phyloP scores from a whole-genome alignment of 2,888 invertebrate genomes.

The Amphipoea lucens region DNA sequence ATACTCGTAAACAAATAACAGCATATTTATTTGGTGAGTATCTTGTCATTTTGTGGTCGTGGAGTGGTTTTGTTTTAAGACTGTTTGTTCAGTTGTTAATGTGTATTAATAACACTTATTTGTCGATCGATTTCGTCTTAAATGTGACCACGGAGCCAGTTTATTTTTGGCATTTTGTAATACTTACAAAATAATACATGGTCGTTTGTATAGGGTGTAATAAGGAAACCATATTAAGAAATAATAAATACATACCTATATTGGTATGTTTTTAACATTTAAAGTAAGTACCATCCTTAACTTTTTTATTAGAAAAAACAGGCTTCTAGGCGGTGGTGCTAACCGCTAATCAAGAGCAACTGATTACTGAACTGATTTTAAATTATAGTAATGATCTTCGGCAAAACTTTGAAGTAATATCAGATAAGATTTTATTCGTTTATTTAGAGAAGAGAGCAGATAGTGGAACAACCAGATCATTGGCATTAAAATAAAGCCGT shows the following conservation, averaged over 20 bases:
- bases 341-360: neutral
- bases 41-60: conserved; percentile 58
- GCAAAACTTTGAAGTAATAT: conserved; percentile 11
- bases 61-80: conserved; percentile 1
- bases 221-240: conserved; percentile 9
- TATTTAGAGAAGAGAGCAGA: neutral
- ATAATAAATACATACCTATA: neutral
- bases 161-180: conserved; percentile 4
- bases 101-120: conserved; percentile 31
- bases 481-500: conserved; percentile 7
- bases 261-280: neutral
- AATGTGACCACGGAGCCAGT: conserved; percentile 4
- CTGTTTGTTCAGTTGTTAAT: conserved; percentile 22
- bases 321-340: neutral
- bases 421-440: neutral
- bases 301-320: neutral
- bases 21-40: conserved; percentile 43
- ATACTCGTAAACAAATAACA: conserved; percentile 54
- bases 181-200: neutral
- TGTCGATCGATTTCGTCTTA: neutral
- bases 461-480: neutral
- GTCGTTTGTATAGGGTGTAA: neutral
- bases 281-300: neutral
- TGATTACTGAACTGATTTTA: neutral
- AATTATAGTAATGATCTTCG: neutral